These are phyloP conservation scores for Lagocephalus sceleratus DNA, from an alignment of 2,797 vertebrate species.

Conservation along the genomic window DNA sequence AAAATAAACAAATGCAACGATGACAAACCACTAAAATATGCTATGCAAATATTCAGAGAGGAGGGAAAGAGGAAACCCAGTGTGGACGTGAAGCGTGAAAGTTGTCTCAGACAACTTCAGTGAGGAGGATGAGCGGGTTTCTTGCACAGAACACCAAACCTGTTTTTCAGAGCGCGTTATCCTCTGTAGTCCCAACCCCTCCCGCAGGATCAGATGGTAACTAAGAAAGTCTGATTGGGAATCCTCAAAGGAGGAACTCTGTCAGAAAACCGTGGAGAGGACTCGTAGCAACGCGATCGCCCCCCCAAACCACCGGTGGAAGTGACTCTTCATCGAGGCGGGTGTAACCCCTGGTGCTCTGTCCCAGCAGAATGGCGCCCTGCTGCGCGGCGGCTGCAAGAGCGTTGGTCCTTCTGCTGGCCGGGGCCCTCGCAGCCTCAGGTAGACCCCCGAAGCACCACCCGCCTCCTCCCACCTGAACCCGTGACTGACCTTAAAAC, in stretches of 20 bases:
- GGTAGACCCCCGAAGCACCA: conserved; percentile 48
- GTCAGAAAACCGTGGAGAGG: conserved; percentile 41
- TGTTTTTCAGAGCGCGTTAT: conserved; percentile 64
- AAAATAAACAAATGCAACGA: conserved; percentile 3
- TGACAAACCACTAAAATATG: conserved; percentile 8
- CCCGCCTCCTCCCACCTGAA: not conserved
- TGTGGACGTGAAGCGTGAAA: too few relatives aligned
- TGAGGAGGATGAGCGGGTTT: too few relatives aligned
- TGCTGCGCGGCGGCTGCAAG: conserved; percentile 47
- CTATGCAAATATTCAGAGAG: conserved; percentile 39
- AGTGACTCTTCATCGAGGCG: not conserved
- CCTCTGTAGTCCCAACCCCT: conserved; percentile 31
- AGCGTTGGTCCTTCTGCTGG: conserved; percentile 35
- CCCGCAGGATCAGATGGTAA: conserved; percentile 48
- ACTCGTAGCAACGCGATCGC: conserved; percentile 40
- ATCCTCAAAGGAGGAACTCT: conserved; percentile 51
- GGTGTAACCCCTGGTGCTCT: not conserved
- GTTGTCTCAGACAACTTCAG: too few relatives aligned
- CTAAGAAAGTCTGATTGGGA: conserved; percentile 37
- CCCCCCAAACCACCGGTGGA: not conserved
- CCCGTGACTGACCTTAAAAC: not conserved
- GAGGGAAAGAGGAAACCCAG: too few relatives aligned
- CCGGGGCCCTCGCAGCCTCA: conserved; percentile 29
- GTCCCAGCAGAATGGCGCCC: not conserved
- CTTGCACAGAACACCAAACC: conserved; percentile 1